Percentiles rank a stretch among this genome's conserved stretches.
phyloP scores from a whole-genome alignment of 2,888 invertebrate species.

The Oegoconia quadripuncta region DNA sequence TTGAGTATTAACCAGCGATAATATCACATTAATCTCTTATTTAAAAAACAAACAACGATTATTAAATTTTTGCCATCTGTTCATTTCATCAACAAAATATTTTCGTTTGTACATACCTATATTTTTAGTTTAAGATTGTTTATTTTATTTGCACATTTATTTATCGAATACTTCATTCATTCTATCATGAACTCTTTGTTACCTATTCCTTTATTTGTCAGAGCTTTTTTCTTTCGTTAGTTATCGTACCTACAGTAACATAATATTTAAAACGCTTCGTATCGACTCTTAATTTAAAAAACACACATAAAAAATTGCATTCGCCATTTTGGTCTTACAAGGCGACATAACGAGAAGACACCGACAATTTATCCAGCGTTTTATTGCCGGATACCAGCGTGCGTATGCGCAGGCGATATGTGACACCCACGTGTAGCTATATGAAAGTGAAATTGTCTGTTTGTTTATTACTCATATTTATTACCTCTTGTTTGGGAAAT shows the following conservation, averaged over 20 bases:
- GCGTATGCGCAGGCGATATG: slow-evolving; percentile 9
- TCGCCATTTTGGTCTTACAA: slow-evolving; percentile 18
- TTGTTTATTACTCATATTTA: neutral
- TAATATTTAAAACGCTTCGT: no score
- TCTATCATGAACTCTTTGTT: no score
- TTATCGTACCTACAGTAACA: neutral
- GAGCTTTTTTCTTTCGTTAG: neutral
- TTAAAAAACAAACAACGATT: no score
- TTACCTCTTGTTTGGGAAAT: neutral
- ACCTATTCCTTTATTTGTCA: neutral
- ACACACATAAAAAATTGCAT: slow-evolving; percentile 11
- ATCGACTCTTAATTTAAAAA: neutral
- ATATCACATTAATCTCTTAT: no score
- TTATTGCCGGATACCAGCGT: slow-evolving; percentile 12
- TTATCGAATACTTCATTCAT: no score
- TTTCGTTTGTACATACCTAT: no score
- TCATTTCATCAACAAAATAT: no score
- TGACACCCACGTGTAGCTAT: slow-evolving; percentile 18
- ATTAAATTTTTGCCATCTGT: no score
- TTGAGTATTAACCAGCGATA: no score
- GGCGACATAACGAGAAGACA: slow-evolving; percentile 14
- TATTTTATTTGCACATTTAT: no score
- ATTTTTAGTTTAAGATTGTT: no score
- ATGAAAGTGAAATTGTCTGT: slow-evolving; percentile 9
- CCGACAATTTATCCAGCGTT: slow-evolving; percentile 18